phyloP scores from a whole-genome alignment of 2,113 vertebrate genomes.

The Falco punctatus region DNA sequence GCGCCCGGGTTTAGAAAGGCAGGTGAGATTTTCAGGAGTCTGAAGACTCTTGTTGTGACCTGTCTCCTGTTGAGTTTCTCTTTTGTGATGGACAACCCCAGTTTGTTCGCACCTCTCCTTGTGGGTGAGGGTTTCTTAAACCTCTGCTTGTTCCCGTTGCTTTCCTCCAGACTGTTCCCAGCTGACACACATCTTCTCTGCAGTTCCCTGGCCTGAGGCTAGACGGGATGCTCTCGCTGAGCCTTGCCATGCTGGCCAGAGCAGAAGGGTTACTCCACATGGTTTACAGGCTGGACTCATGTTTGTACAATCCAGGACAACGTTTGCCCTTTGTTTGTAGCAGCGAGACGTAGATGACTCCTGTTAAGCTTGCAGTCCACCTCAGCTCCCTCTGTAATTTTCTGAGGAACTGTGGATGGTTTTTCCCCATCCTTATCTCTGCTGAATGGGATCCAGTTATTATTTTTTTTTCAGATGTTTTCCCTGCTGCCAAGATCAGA shows the following conservation, averaged over 20 bases:
- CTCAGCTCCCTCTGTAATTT: not conserved
- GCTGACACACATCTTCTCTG: not conserved
- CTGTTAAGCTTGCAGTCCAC: not conserved
- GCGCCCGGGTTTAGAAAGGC: not conserved
- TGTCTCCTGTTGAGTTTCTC: not conserved
- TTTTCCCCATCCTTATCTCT: constrained; percentile 23
- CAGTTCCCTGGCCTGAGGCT: not conserved
- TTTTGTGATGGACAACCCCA: not conserved
- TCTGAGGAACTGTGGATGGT: not conserved
- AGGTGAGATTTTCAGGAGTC: not conserved
- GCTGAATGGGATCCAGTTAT: not conserved
- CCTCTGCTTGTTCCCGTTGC: not conserved
- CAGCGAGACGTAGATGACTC: not conserved
- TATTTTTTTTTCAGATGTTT: not conserved
- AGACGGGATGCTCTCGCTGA: not conserved
- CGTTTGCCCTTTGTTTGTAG: not conserved
- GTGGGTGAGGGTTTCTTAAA: not conserved
- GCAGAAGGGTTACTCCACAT: not conserved
- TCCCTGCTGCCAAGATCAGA: not conserved
- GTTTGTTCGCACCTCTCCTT: not conserved
- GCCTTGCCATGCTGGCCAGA: not conserved
- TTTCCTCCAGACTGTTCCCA: not conserved
- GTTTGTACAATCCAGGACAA: not conserved
- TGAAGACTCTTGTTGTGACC: not conserved
- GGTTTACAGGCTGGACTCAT: not conserved